Percentiles rank a stretch among this genome's conserved stretches.
Evolutionary conservation across 2,797 vertebrate genomes (phyloP).

Genomic region (Gorsachius magnificus): DNA sequence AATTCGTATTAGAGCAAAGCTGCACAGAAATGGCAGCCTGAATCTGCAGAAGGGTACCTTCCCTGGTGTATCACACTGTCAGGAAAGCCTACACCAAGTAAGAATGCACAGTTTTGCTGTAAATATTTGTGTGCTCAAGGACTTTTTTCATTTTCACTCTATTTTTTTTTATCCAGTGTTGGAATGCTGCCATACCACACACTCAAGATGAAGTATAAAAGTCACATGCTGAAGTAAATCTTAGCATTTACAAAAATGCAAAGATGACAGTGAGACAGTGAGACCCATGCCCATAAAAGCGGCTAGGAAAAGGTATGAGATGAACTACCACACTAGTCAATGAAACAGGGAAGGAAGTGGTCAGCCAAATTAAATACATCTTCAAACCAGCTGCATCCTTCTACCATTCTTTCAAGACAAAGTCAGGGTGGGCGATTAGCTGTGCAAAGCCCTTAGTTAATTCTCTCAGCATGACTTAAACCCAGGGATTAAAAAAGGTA

Average conservation of each 20-base stretch:
- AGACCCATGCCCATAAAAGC: background rate
- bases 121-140: background rate
- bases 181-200: background rate
- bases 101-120: background rate
- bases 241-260: background rate
- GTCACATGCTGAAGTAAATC: background rate
- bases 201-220: background rate
- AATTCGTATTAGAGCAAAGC: background rate
- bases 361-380: background rate
- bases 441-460: background rate
- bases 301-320: background rate
- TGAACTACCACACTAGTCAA: background rate
- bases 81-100: background rate
- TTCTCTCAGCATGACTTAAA: background rate
- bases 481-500: background rate
- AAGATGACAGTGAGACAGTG: background rate
- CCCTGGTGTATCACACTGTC: background rate
- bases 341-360: background rate
- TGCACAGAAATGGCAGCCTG: background rate
- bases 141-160: background rate
- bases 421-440: background rate
- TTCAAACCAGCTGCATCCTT: background rate
- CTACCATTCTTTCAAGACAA: background rate
- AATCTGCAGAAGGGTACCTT: background rate
- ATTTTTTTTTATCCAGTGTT: background rate